Evolutionary conservation across 2,797 vertebrate species (phyloP), one percentile per base, ranked within the genome.

Genomic region (Gymnoscopelus braueri): DNA sequence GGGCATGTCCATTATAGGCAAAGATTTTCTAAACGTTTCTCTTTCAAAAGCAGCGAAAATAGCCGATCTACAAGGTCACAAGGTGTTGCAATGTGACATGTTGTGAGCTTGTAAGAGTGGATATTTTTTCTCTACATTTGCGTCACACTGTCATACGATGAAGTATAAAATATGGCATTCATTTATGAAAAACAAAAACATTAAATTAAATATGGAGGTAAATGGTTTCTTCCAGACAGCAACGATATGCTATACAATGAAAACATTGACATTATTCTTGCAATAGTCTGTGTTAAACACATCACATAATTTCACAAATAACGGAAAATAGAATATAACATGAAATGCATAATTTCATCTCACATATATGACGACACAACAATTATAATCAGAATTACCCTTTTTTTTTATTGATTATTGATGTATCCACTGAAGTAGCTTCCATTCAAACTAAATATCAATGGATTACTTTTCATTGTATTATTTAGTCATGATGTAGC

Each of bases 301-400:
- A 65, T 9, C 4, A 54, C 15, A 19, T 3, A 48, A 48, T 60
- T 61, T 47, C n/a, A 44, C 29, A 67, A 19, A 48, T 3, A 23
- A 24, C 10, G 13, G 11, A 48, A 19, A 61, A 69, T 4, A 62
- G 12, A 24, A 32, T 1, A 55, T 39, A 49, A 59, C 50, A 53
- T 13, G 15, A 2, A 55, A 58, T 59, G 5, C 2, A 26, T 13
- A 7, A 24, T 26, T 23, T 24, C 3, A 57, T 57, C 55, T 29
- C 10, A 60, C 48, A 71, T 26, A 62, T 7, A 64, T 23, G 52
- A 3, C 4, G 32, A 15, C 15, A 6, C 44, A 60, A 49, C 12
- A 72, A 1, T 44, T 65, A 26, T 48, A 70, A 53, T 51, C 4
- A 68, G 24, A 54, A 62, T 72, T 11, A 68, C 7, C 3, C 26